Conservation (phyloP, 2,888 invertebrate species). For the Agrochola macilenta region DNA sequence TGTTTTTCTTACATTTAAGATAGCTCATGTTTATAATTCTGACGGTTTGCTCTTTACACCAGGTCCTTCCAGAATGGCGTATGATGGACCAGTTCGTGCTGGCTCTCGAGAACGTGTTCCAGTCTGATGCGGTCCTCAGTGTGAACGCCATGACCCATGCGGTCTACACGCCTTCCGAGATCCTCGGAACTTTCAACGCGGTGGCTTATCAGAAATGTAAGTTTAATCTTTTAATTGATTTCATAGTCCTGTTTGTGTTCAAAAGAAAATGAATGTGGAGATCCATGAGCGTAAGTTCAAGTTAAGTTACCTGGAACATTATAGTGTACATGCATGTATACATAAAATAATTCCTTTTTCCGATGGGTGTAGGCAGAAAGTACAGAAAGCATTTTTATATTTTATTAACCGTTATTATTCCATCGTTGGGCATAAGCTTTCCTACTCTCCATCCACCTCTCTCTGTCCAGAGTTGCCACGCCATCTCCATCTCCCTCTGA, state of each 20-base stretch:
- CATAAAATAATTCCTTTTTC: neutral
- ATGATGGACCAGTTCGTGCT: slow-evolving; percentile 90
- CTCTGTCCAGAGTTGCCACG: neutral
- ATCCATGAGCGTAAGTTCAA: neutral
- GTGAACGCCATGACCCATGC: slow-evolving; percentile 90
- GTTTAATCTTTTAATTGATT: slow-evolving; percentile 53
- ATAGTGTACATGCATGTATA: neutral
- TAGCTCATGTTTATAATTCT: neutral
- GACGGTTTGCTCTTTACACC: neutral
- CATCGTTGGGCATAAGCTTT: neutral
- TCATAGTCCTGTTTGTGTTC: neutral
- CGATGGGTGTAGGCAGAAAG: neutral
- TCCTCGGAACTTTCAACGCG: slow-evolving; percentile 89
- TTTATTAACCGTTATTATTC: neutral
- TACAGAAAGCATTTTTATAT: neutral
- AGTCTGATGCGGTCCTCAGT: slow-evolving; percentile 85
- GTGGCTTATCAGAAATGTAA: slow-evolving; percentile 92
- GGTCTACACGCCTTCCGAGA: slow-evolving; percentile 87
- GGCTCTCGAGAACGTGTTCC: slow-evolving; percentile 84
- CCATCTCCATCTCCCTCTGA: neutral
- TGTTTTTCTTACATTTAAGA: neutral
- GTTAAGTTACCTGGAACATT: neutral
- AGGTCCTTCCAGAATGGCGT: slow-evolving; percentile 90
- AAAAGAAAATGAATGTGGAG: neutral
- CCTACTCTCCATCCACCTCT: neutral